These are phyloP conservation scores for Callocephalon fimbriatum DNA, from an alignment of 2,113 vertebrate species.

Conservation along the genomic window DNA sequence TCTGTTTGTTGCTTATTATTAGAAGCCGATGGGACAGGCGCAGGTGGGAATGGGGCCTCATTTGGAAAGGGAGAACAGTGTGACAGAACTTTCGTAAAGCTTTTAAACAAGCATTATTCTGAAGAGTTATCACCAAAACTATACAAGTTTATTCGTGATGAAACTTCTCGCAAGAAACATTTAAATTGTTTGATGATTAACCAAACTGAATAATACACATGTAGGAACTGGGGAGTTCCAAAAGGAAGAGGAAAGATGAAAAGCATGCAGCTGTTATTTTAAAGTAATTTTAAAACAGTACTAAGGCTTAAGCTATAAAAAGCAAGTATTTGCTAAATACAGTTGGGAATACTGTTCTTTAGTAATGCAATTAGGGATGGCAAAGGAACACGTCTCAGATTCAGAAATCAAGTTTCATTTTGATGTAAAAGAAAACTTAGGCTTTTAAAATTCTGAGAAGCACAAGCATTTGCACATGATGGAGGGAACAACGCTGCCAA, in stretches of 20 bases:
- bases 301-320: not conserved
- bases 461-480: not conserved
- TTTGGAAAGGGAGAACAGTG: not conserved
- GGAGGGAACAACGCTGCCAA: not conserved
- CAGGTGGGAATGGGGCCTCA: fast-evolving
- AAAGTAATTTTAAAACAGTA: not conserved
- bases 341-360: not conserved
- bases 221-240: not conserved
- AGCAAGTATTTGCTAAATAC: not conserved
- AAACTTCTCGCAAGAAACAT: not conserved
- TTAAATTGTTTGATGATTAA: not conserved
- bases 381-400: not conserved
- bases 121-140: not conserved
- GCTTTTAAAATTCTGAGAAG: conserved; percentile 14
- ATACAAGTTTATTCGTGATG: not conserved
- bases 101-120: not conserved
- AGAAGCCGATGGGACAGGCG: not conserved
- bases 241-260: not conserved
- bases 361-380: not conserved
- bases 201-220: not conserved
- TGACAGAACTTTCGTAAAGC: not conserved
- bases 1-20: not conserved
- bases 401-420: conserved; percentile 29
- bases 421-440: not conserved
- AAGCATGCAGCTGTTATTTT: not conserved